phyloP scores from a whole-genome alignment of 2,113 vertebrate genomes.

The Lutjanus erythropterus region DNA sequence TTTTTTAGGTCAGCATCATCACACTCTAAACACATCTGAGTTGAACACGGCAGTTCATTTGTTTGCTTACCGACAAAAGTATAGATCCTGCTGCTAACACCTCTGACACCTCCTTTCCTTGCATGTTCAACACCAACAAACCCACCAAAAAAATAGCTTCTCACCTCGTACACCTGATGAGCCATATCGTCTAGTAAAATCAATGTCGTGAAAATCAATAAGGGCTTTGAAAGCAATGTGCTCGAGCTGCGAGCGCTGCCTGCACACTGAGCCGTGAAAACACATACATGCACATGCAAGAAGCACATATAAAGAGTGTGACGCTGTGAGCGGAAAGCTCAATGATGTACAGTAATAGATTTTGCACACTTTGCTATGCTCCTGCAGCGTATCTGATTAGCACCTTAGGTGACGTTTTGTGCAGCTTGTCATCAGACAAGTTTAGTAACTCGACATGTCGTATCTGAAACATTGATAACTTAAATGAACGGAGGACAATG shows the following conservation, averaged over 20 bases:
- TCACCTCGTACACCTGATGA: conserved; percentile 44
- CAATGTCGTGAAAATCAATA: conserved; percentile 54
- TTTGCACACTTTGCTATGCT: conserved; percentile 15
- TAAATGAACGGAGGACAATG: not conserved
- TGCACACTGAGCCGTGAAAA: conserved; percentile 38
- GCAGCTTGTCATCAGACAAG: conserved; percentile 2
- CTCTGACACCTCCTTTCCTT: not conserved
- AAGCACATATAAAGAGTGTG: conserved; percentile 4
- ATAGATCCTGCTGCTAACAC: not conserved
- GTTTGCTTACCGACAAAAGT: not conserved
- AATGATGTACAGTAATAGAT: conserved; percentile 11
- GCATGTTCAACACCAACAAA: conserved; percentile 27
- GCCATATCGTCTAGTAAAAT: conserved; percentile 45
- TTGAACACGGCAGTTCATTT: no score
- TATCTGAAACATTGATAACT: not conserved
- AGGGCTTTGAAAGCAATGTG: conserved; percentile 29
- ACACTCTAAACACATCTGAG: no score
- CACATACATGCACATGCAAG: not conserved
- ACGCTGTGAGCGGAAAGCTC: conserved; percentile 11
- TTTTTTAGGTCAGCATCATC: no score
- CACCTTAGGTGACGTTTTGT: conserved; percentile 28
- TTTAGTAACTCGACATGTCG: conserved; percentile 4
- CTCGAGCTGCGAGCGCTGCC: not conserved
- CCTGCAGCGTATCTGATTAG: conserved; percentile 40
- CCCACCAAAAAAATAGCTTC: conserved; percentile 35